phyloP scores from a whole-genome alignment of 1,140 invertebrate species.

The Drosophila persimilis region DNA sequence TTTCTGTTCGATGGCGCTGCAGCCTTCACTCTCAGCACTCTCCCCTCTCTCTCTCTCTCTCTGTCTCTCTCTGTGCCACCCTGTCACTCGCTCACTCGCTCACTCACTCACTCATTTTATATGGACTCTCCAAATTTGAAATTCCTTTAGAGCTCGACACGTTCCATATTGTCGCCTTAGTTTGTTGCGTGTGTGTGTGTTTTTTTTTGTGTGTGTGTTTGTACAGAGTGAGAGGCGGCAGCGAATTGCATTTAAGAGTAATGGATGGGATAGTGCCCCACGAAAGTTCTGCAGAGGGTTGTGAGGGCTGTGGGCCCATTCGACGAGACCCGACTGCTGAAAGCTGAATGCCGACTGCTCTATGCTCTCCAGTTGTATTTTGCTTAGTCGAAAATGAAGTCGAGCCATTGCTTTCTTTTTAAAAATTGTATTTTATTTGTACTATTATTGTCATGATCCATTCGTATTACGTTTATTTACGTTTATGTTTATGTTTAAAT shows the following conservation, averaged over 20 bases:
- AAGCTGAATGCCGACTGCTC: background rate
- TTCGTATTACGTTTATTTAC: conserved; percentile 72
- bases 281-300: conserved; percentile 9
- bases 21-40: background rate
- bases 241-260: conserved; percentile 41
- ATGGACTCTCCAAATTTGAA: conserved; percentile 3
- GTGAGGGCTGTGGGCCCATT: too few species aligned
- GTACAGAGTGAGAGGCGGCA: conserved; percentile 30
- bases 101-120: too few species aligned
- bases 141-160: conserved; percentile 24
- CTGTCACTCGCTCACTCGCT: too few species aligned
- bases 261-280: conserved; percentile 15
- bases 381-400: conserved; percentile 2
- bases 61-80: too few species aligned
- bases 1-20: conserved; percentile 24
- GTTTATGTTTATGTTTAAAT: conserved; percentile 61
- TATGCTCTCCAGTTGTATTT: background rate
- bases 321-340: too few species aligned
- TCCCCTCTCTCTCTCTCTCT: too few species aligned
- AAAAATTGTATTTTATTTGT: conserved; percentile 52
- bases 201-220: too few species aligned
- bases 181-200: conserved; percentile 9
- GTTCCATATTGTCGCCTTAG: conserved; percentile 17
- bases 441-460: conserved; percentile 55
- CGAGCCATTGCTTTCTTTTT: conserved; percentile 38